Conservation (phyloP, 2,888 invertebrate species). For the Habrosyne pyritoides region DNA sequence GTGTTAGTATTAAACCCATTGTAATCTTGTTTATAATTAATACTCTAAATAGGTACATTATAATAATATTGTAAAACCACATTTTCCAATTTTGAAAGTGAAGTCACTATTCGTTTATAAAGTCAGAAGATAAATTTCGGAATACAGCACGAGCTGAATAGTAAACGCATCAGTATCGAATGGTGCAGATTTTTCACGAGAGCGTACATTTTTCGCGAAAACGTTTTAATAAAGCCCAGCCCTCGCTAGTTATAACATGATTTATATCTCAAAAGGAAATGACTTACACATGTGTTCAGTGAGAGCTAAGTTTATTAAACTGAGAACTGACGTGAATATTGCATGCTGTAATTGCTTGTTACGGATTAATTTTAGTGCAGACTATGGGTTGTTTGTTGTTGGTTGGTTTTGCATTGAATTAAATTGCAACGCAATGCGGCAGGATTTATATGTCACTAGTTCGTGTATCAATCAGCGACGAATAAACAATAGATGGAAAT, state of each 20-base stretch:
- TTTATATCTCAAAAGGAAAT: constrained; percentile 63
- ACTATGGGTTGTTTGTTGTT: not conserved
- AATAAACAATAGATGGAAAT: not conserved
- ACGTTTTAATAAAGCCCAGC: constrained; percentile 63
- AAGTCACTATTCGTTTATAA: no score
- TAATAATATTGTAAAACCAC: no score
- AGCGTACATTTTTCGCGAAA: constrained; percentile 43
- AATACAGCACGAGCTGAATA: constrained; percentile 31
- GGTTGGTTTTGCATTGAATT: not conserved
- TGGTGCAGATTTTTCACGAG: constrained; percentile 20
- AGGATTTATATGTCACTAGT: not conserved
- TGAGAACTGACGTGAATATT: constrained; percentile 45
- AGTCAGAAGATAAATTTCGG: constrained; percentile 30
- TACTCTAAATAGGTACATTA: no score
- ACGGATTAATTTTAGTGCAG: not conserved
- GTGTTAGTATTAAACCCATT: no score
- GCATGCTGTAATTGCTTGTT: constrained; percentile 12
- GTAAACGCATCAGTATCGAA: constrained; percentile 37
- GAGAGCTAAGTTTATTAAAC: constrained; percentile 58
- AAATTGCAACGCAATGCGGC: not conserved
- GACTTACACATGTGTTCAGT: constrained; percentile 52
- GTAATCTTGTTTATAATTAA: no score
- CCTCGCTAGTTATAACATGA: constrained; percentile 57
- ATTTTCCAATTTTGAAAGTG: no score
- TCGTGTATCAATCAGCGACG: not conserved